Percentiles rank a stretch among this genome's conserved stretches.
Conservation (phyloP, 2,113 vertebrate species). For the Chloroceryle aenea region DNA sequence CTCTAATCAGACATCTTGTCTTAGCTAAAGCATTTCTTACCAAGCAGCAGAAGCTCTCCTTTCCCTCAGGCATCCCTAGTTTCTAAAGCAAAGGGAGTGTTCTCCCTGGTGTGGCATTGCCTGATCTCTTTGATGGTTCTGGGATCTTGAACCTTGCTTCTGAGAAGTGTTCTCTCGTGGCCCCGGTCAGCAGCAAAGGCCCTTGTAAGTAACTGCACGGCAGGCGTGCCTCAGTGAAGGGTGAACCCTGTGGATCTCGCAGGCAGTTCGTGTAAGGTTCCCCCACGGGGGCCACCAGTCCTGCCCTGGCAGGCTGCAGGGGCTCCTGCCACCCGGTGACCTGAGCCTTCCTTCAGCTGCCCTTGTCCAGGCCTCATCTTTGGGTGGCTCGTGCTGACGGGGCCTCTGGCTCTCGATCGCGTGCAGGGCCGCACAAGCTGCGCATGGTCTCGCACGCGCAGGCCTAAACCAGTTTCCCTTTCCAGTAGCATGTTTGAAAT, state of each 20-base stretch:
- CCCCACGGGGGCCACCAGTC: fast-evolving
- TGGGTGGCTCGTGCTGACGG: background rate
- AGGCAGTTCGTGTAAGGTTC: background rate
- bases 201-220: background rate
- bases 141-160: background rate
- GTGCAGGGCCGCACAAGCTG: background rate
- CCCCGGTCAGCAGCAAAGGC: background rate
- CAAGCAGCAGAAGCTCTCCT: background rate
- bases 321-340: background rate
- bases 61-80: background rate
- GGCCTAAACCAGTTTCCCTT: background rate
- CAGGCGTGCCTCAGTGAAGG: background rate
- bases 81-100: background rate
- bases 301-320: background rate
- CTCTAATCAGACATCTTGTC: fast-evolving
- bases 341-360: fast-evolving
- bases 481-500: background rate
- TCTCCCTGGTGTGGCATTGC: fast-evolving
- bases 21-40: background rate
- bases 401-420: fast-evolving
- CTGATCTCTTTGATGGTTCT: background rate
- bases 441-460: fast-evolving
- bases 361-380: background rate
- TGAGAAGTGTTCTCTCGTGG: background rate
- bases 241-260: fast-evolving